These are phyloP conservation scores for Hydrocynus forskahlii DNA, from an alignment of 2,797 vertebrate species.

Conservation along the genomic window DNA sequence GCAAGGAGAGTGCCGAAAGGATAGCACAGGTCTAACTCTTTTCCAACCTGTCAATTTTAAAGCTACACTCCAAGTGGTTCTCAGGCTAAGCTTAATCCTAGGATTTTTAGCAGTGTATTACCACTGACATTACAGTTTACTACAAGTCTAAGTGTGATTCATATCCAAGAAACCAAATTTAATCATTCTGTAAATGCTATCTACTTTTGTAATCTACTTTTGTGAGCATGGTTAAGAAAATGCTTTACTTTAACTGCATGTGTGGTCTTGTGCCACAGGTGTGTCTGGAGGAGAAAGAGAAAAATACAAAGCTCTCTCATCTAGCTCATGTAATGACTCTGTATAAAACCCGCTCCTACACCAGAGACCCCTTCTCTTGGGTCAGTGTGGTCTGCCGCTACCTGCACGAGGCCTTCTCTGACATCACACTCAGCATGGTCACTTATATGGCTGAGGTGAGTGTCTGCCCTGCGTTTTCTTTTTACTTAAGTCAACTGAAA, in stretches of 20 bases:
- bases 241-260: not conserved
- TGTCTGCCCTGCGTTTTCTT: conserved; percentile 19
- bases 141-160: not conserved
- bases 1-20: conserved; percentile 95
- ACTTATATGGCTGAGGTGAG: conserved; percentile 95
- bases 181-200: not conserved
- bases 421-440: conserved; percentile 94
- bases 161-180: not conserved
- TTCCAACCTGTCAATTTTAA: not conserved
- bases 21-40: conserved; percentile 88
- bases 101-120: not conserved
- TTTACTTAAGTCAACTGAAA: not conserved
- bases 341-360: conserved; percentile 97
- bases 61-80: not conserved
- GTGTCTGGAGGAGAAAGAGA: conserved; percentile 96
- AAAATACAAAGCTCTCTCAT: conserved; percentile 94
- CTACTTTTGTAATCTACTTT: not conserved
- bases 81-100: not conserved
- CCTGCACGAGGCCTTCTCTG: conserved; percentile 93
- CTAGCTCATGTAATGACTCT: conserved; percentile 98
- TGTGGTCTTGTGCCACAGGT: conserved; percentile 77
- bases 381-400: conserved; percentile 97
- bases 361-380: conserved; percentile 95
- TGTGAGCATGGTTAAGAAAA: no score
- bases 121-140: not conserved